phyloP scores from a whole-genome alignment of 2,888 invertebrate genomes.

The Anthoptus insignis region DNA sequence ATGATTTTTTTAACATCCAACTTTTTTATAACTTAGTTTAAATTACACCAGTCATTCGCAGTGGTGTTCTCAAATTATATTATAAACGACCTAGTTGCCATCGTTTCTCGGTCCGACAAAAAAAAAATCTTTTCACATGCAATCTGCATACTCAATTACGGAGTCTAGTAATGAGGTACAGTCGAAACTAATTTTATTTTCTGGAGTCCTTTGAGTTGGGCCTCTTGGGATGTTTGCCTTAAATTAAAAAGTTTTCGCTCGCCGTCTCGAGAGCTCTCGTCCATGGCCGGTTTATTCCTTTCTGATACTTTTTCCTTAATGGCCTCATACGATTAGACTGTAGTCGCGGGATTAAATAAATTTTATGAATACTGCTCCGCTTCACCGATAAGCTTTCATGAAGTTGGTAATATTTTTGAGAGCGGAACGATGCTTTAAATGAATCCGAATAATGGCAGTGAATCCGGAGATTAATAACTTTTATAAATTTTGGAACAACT shows the following conservation, averaged over 20 bases:
- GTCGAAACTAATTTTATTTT: slow-evolving; percentile 74
- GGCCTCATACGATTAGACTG: slow-evolving; percentile 66
- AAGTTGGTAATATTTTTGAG: slow-evolving; percentile 54
- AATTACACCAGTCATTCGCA: slow-evolving; percentile 45
- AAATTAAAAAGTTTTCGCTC: slow-evolving; percentile 76
- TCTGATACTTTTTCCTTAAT: slow-evolving; percentile 68
- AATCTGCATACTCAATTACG: slow-evolving; percentile 67
- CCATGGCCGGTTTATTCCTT: slow-evolving; percentile 62
- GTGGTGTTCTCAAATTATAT: slow-evolving; percentile 38
- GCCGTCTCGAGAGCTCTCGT: slow-evolving; percentile 61
- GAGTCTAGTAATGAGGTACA: slow-evolving; percentile 71
- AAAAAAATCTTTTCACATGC: slow-evolving; percentile 57
- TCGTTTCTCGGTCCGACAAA: slow-evolving; percentile 41
- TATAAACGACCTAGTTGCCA: slow-evolving; percentile 47
- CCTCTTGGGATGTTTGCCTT: slow-evolving; percentile 73
- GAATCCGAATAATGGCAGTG: slow-evolving; percentile 44
- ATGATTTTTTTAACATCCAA: slow-evolving; percentile 15
- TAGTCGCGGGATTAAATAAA: slow-evolving; percentile 57
- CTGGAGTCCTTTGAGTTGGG: slow-evolving; percentile 66
- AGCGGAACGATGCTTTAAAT: slow-evolving; percentile 46
- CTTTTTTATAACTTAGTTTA: slow-evolving; percentile 27
- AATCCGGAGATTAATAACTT: slow-evolving; percentile 1
- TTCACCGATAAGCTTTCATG: slow-evolving; percentile 50
- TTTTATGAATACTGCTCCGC: slow-evolving; percentile 47
- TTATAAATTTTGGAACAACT: neutral